Evolutionary conservation across 1,140 invertebrate genomes (phyloP), one percentile per base, ranked within the genome.

Genomic region (Drosophila ercepeae): DNA sequence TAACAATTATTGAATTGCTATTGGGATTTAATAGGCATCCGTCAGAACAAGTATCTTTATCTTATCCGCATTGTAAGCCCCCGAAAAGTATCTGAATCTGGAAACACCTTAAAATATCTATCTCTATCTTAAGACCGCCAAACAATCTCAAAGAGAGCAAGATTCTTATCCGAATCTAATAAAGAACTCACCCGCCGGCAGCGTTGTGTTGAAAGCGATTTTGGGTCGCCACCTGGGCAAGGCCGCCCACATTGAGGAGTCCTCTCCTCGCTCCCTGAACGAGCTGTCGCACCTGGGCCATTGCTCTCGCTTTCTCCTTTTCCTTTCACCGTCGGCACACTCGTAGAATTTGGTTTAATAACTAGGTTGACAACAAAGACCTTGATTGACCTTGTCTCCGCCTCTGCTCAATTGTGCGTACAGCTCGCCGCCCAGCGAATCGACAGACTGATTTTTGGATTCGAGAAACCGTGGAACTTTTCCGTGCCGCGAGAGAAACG

Each of bases 381-480:
- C 82, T 88, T 88, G 74, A 18, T 61, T 82, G 82, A 88, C 82
- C 82, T 88, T 88, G 82, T 21, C 58, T 21, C 16, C 14, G 78
- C 39, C 18, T 25, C 19, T 23, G 25, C 13, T 18, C 16, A 54
- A 29, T 50, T 53, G 36, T 64, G 51, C 52, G 70, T 72, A 14
- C 60, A 13, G 36, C 27, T n/a, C 44, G 67, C 55, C 44, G 23
- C 25, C 32, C 51, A 42, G 64, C 59, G 51, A 59, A 46, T 41
- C 51, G 50, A 69, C 23, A 21, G 59, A 78, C 55, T 61, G 42
- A 60, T 42, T 42, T 42, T 18, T 75, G 36, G 36, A 14, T 39
- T 39, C 5, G 36, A 6, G 45, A 68, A 46, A 27, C 42, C 41
- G 36, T 71, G 45, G 42, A 70, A 61, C 50, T 74, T 61, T 70